Percentiles rank a stretch among this genome's conserved stretches.
Evolutionary conservation across 2,888 invertebrate species (phyloP).

Genomic region (Papilio demoleus): DNA sequence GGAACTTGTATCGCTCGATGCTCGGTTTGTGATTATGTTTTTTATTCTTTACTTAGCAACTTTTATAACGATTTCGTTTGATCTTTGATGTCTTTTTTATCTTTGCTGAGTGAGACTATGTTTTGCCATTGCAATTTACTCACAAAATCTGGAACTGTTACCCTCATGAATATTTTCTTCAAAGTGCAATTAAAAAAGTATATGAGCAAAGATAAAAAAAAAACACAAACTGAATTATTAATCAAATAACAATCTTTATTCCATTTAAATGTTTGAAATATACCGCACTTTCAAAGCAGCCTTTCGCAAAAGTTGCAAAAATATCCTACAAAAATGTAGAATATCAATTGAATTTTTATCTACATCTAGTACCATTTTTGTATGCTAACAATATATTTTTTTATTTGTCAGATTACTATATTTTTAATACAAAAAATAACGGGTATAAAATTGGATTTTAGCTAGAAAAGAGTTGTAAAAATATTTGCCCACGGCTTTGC

Average conservation of each 20-base stretch:
- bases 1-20: conserved; percentile 62
- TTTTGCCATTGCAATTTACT: too few relatives aligned
- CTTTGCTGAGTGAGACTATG: neutral
- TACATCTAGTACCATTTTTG: too few relatives aligned
- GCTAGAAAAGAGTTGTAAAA: neutral
- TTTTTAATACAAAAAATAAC: neutral
- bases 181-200: too few relatives aligned
- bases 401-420: neutral
- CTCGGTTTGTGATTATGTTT: conserved; percentile 70
- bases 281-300: too few relatives aligned
- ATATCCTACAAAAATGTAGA: neutral
- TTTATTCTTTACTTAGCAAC: conserved; percentile 41
- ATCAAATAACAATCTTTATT: too few relatives aligned
- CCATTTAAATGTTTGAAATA: too few relatives aligned
- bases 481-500: conserved; percentile 43
- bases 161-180: too few relatives aligned
- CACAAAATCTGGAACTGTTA: too few relatives aligned
- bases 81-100: too few relatives aligned
- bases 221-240: too few relatives aligned
- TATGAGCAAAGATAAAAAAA: too few relatives aligned
- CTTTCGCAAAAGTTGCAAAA: neutral
- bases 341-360: neutral
- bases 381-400: neutral
- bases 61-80: neutral
- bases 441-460: conserved; percentile 7